These are phyloP conservation scores for Rhinogobio ventralis DNA, from an alignment of 2,797 vertebrate species.

Conservation along the genomic window DNA sequence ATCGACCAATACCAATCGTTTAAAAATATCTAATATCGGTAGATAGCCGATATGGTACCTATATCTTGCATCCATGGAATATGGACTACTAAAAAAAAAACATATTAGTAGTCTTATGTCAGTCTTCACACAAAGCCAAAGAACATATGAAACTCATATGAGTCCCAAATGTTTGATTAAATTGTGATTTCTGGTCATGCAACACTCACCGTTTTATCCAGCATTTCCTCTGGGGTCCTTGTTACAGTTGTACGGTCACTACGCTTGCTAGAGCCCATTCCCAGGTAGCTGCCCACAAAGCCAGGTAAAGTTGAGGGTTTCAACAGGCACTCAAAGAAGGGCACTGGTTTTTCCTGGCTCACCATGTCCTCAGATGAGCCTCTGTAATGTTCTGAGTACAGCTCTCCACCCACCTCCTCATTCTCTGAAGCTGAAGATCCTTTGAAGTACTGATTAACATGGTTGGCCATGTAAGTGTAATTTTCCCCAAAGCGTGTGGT, in stretches of 20 bases:
- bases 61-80: neutral
- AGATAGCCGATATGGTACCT: neutral
- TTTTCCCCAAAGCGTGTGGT: conserved; percentile 71
- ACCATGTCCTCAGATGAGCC: neutral
- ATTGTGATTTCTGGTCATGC: neutral
- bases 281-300: conserved; percentile 65
- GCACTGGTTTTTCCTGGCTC: conserved; percentile 51
- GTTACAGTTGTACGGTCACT: conserved; percentile 23
- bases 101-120: neutral
- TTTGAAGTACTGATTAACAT: conserved; percentile 76
- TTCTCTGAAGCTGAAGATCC: conserved; percentile 55
- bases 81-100: neutral
- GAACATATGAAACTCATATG: neutral
- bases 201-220: conserved; percentile 68
- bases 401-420: conserved; percentile 45
- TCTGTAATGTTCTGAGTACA: neutral
- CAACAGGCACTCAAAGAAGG: conserved; percentile 69
- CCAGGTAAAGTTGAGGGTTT: conserved; percentile 68
- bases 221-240: conserved; percentile 31
- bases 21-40: neutral
- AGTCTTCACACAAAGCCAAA: neutral
- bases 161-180: neutral
- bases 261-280: conserved; percentile 40
- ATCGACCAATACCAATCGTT: neutral
- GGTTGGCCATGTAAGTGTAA: conserved; percentile 69